Conservation (phyloP, 2,113 vertebrate species). For the Noturus placidus region DNA sequence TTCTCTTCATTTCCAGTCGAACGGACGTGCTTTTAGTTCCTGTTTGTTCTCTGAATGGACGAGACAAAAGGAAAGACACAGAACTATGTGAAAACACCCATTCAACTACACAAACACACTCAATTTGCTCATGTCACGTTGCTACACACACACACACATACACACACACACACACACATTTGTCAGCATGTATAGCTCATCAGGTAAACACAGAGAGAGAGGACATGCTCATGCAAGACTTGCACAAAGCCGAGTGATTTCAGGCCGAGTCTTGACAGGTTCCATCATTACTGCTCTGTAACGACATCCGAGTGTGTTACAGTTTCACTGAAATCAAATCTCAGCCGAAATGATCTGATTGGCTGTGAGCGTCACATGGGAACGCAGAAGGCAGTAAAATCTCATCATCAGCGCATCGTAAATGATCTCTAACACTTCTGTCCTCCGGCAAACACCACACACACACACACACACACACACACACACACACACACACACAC, state of each 20-base stretch:
- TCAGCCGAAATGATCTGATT: neutral
- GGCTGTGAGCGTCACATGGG: conserved; percentile 8
- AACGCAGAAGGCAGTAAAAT: conserved; percentile 7
- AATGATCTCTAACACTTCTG: conserved; percentile 7
- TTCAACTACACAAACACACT: conserved; percentile 34
- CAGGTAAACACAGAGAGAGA: neutral
- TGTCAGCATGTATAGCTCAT: conserved; percentile 36
- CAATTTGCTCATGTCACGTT: conserved; percentile 38
- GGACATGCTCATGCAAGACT: conserved; percentile 19
- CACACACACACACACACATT: conserved; percentile 17
- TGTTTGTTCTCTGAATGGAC: conserved; percentile 34
- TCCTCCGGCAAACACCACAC: neutral
- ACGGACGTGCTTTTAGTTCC: conserved; percentile 36
- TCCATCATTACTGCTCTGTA: conserved; percentile 15
- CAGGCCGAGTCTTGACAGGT: conserved; percentile 16
- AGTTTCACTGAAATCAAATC: conserved; percentile 20
- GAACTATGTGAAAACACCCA: conserved; percentile 39
- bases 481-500: neutral
- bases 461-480: neutral
- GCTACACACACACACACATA: conserved; percentile 29
- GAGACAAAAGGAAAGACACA: conserved; percentile 34
- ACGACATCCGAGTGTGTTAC: conserved; percentile 5
- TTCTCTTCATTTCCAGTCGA: conserved; percentile 29
- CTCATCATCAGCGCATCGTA: neutral
- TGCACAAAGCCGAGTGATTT: neutral